Conservation (phyloP, 2,797 vertebrate species). For the Erpetoichthys calabaricus region DNA sequence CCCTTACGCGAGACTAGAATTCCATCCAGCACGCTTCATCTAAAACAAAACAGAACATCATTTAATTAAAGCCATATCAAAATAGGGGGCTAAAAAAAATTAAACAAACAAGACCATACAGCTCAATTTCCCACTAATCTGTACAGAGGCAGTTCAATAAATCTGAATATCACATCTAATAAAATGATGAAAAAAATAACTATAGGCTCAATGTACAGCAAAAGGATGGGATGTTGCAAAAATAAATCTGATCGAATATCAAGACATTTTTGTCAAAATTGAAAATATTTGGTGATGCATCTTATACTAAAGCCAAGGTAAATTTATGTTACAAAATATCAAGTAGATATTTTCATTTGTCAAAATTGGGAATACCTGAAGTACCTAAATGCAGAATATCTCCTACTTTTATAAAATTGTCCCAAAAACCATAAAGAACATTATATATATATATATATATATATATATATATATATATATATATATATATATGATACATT, state of each 20-base stretch:
- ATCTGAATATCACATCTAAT: too few species aligned
- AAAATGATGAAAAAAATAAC: background rate
- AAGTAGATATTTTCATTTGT: too few species aligned
- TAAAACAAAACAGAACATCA: constrained; percentile 12
- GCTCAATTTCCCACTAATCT: too few species aligned
- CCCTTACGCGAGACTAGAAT: constrained; percentile 24
- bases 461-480: too few species aligned
- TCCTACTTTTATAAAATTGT: background rate
- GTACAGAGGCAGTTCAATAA: too few species aligned
- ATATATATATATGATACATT: too few species aligned
- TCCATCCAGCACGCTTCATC: constrained; percentile 24
- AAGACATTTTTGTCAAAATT: background rate
- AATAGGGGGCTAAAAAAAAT: constrained; percentile 2
- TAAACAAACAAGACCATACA: background rate
- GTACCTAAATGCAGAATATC: background rate
- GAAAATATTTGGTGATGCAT: constrained; percentile 3
- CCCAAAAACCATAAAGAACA: background rate
- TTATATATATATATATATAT: too few species aligned
- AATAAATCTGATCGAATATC: background rate
- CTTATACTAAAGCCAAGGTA: background rate
- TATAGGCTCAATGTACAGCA: background rate
- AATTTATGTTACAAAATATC: too few species aligned
- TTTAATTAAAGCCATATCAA: background rate
- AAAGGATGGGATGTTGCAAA: background rate
- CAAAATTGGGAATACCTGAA: too few species aligned